A percentile compares a stretch with the other conserved stretches of the same genome.
Conservation (phyloP, 2,888 invertebrate species). For the Cartodere bifasciata region DNA sequence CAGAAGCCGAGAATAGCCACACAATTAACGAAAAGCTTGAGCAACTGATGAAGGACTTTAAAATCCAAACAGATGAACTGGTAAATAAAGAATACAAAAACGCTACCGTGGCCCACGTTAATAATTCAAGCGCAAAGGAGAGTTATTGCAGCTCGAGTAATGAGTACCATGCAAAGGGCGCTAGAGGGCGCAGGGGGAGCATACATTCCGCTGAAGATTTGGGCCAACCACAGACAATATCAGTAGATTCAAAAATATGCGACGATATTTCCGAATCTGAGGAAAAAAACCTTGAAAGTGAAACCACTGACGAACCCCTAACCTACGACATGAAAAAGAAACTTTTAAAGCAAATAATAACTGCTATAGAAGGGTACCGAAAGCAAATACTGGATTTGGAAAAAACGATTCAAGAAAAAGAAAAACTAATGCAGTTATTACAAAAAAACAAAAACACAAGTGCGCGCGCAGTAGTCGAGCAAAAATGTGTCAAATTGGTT, state of each 20-base stretch:
- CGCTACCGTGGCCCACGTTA: slow-evolving; percentile 11
- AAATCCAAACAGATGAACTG: slow-evolving; percentile 54
- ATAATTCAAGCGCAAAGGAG: slow-evolving; percentile 21
- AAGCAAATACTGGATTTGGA: slow-evolving; percentile 58
- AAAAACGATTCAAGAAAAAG: slow-evolving; percentile 56
- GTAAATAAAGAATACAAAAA: slow-evolving; percentile 36
- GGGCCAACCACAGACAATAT: slow-evolving; percentile 16
- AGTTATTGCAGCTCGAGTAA: slow-evolving; percentile 25
- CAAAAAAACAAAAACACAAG: slow-evolving; percentile 43
- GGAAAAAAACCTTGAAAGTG: slow-evolving; percentile 16
- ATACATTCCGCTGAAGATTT: slow-evolving; percentile 32
- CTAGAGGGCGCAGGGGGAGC: slow-evolving; percentile 31
- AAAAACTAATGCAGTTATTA: slow-evolving; percentile 60
- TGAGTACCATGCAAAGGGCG: slow-evolving; percentile 29
- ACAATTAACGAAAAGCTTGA: slow-evolving; percentile 59
- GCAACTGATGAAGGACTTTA: slow-evolving; percentile 57
- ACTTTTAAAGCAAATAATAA: slow-evolving; percentile 26
- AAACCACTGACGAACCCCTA: slow-evolving; percentile 14
- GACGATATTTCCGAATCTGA: slow-evolving; percentile 18
- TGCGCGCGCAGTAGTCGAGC: slow-evolving; percentile 47
- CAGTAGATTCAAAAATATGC: slow-evolving; percentile 19
- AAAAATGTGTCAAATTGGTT: slow-evolving; percentile 48
- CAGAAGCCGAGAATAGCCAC: slow-evolving; percentile 42
- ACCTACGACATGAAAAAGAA: slow-evolving; percentile 26
- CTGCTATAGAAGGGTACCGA: slow-evolving; percentile 39